Evolutionary conservation across 2,113 vertebrate species (phyloP).

Genomic region (Sphyrna mokarran): DNA sequence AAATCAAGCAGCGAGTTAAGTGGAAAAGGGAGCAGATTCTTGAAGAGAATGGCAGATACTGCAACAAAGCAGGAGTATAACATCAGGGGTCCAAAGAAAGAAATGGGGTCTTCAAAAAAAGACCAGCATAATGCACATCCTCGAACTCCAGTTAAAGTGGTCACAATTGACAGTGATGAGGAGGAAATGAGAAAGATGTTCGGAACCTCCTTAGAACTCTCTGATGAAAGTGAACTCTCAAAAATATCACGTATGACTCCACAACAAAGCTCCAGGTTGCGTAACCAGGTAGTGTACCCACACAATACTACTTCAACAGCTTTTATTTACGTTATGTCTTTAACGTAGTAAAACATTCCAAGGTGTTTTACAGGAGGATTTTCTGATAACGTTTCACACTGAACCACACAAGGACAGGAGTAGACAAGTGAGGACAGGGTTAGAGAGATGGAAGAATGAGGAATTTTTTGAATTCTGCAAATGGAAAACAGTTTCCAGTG

Average conservation of each 20-base stretch:
- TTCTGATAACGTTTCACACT: neutral
- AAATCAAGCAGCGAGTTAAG: constrained; percentile 41
- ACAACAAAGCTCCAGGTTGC: neutral
- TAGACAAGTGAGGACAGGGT: neutral
- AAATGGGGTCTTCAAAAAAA: neutral
- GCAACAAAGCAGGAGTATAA: neutral
- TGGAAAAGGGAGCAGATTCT: constrained; percentile 46
- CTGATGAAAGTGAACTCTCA: constrained; percentile 39
- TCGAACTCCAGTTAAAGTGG: constrained; percentile 33
- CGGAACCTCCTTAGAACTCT: constrained; percentile 49
- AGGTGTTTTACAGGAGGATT: neutral
- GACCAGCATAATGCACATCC: neutral
- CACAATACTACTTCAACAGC: neutral
- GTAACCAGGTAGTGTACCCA: neutral
- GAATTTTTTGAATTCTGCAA: too few relatives aligned
- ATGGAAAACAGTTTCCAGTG: too few relatives aligned
- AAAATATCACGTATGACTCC: neutral
- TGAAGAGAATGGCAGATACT: constrained; percentile 47
- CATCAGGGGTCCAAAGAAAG: constrained; percentile 23
- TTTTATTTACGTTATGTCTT: neutral
- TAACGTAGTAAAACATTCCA: neutral
- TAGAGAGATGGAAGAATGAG: neutral
- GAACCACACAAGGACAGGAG: neutral
- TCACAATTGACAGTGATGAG: constrained; percentile 59
- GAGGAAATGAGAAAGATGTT: constrained; percentile 57